Evolutionary conservation across 2,797 vertebrate species (phyloP).

Genomic region (Bovichtus diacanthus): DNA sequence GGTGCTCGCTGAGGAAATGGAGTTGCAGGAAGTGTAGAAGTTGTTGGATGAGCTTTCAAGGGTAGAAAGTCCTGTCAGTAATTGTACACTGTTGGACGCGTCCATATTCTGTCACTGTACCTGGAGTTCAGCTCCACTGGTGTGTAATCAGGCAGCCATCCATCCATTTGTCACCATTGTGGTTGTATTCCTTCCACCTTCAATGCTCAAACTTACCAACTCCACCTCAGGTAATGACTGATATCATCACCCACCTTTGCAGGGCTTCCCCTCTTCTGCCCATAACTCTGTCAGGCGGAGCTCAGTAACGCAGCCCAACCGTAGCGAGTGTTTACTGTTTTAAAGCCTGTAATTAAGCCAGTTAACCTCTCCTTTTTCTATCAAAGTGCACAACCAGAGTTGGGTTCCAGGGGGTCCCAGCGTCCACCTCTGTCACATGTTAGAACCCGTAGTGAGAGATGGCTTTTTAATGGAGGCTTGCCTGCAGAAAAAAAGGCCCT

Average conservation of each 20-base stretch:
- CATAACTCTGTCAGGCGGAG: conserved; percentile 67
- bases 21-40: conserved; percentile 37
- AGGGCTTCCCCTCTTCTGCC: conserved; percentile 48
- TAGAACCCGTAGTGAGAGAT: conserved; percentile 70
- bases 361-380: conserved; percentile 56
- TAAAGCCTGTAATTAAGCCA: conserved; percentile 71
- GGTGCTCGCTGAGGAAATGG: conserved; percentile 11
- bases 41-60: conserved; percentile 23
- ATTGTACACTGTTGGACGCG: conserved; percentile 16
- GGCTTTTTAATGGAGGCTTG: conserved; percentile 75
- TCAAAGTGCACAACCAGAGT: conserved; percentile 37
- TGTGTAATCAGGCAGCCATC: conserved; percentile 66
- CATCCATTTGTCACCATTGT: conserved; percentile 54
- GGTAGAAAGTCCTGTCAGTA: conserved; percentile 25
- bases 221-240: conserved; percentile 53
- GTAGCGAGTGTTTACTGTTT: conserved; percentile 73
- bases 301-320: conserved; percentile 55
- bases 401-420: conserved; percentile 51
- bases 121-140: conserved; percentile 45
- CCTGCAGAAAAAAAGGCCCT: conserved; percentile 36
- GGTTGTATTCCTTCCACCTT: conserved; percentile 39
- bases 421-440: conserved; percentile 56
- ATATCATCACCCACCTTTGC: conserved; percentile 63
- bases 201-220: conserved; percentile 44
- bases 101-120: conserved; percentile 51